Conservation (phyloP, 2,113 vertebrate species). For the Melanostigma gelatinosum region DNA sequence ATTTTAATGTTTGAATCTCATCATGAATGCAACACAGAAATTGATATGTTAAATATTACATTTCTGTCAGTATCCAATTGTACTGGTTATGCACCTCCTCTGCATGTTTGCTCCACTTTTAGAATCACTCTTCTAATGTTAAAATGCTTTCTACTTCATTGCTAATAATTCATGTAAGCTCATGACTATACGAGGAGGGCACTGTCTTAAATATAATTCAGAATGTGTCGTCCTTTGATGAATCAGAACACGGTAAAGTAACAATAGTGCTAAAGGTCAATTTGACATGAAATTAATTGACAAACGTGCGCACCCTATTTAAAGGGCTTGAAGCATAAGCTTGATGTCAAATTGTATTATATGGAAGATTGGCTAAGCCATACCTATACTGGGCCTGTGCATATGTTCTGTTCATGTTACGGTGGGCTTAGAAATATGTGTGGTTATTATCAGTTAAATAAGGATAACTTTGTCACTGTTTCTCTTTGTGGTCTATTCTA, state of each 20-base stretch:
- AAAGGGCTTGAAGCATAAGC: neutral
- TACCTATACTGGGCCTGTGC: neutral
- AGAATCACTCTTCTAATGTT: neutral
- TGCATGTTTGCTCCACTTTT: neutral
- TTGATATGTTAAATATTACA: too few species aligned
- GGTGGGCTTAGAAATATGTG: neutral
- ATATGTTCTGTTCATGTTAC: neutral
- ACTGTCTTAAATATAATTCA: neutral
- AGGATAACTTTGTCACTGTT: neutral
- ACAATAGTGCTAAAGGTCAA: neutral
- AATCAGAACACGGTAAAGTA: neutral
- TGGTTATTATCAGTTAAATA: neutral
- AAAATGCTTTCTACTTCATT: neutral
- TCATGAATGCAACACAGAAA: neutral
- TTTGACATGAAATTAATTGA: constrained; percentile 5
- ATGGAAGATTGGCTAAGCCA: neutral
- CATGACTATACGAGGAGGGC: neutral
- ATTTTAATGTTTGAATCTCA: neutral
- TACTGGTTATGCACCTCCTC: neutral
- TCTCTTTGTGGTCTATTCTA: constrained; percentile 14
- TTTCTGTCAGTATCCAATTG: too few species aligned
- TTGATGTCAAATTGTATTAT: constrained; percentile 11
- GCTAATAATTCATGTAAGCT: neutral
- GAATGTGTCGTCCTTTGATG: neutral
- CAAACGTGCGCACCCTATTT: neutral